Percentiles rank a stretch among this genome's conserved stretches.
Evolutionary conservation across 2,113 vertebrate species (phyloP).

Genomic region (Ammodytes dubius): DNA sequence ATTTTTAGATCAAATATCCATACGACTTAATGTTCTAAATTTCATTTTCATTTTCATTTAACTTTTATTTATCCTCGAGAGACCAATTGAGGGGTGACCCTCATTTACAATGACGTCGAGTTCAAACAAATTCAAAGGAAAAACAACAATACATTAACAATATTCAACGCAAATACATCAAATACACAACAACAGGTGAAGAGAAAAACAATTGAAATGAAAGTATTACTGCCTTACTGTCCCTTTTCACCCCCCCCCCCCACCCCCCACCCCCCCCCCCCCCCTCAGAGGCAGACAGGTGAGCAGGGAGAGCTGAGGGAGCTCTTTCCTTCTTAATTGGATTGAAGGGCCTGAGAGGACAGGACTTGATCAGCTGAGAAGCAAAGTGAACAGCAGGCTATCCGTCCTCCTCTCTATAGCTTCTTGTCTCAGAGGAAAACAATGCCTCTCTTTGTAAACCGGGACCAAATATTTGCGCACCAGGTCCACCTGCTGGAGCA

Average conservation of each 20-base stretch:
- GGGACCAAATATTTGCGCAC: conserved; percentile 83
- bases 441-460: conserved; percentile 83
- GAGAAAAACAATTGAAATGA: too few relatives aligned
- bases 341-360: conserved; percentile 61
- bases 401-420: background rate
- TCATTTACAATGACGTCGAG: too few relatives aligned
- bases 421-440: background rate
- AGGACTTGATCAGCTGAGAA: conserved; percentile 14
- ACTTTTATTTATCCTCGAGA: too few relatives aligned
- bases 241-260: background rate
- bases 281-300: conserved; percentile 4
- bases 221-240: too few relatives aligned
- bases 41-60: too few relatives aligned
- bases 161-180: too few relatives aligned
- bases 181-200: too few relatives aligned
- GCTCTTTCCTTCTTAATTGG: conserved; percentile 60
- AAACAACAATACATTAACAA: too few relatives aligned
- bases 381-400: conserved; percentile 9
- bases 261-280: background rate
- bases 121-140: too few relatives aligned
- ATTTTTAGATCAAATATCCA: too few relatives aligned
- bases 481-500: conserved; percentile 83
- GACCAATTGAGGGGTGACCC: too few relatives aligned
- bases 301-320: conserved; percentile 19
- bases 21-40: too few relatives aligned